Base-by-base conservation (phyloP, 2,113 vertebrate species). In the Lophius piscatorius region DNA sequence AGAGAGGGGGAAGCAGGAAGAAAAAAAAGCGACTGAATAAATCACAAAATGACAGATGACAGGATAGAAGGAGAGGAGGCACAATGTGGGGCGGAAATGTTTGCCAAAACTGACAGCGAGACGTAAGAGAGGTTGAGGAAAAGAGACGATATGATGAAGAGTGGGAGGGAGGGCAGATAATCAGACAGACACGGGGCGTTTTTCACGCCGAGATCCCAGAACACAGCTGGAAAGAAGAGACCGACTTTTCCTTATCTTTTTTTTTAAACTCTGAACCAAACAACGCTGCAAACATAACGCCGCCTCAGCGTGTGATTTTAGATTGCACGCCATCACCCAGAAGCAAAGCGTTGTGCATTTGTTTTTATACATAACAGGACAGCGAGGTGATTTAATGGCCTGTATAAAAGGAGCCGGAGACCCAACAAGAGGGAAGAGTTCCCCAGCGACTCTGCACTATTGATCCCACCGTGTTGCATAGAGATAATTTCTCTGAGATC, bases 401-500 rank as follows among this genome's bases (percentile, higher is more conserved):
- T 31, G 29, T 31, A 31, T 31, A 31, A 31, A 31, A 31, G 29
- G 16, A 45, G 61, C 46, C 57, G 45, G 61, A 65, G 65, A 44
- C 64, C 52, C 52, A 64, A 63, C 36, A 50, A 56, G 64, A 6
- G 74, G 46, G 34, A 62, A 65, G 36, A 36, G 39, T 63, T 68
- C 68, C 77, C 73, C 18, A 18, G 60, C 70, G 77, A 74, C 64
- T 56, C 47, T 12, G 21, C 5, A 18, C 74, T 70, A 74, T 74
- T 81, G 82, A 85, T 80, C 71, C 58, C 11, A 46, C 74, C 72
- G 64, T 75, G 74, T 85, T 80, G 80, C 70, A 77, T 63, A 22
- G 40, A 58, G 65, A 71, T 69, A 69, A 63, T 63, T 70, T 68
- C 76, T 77, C 66, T 71, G 79, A 79, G 74, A 83, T 76, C 71